phyloP scores from a whole-genome alignment of 1,140 invertebrate genomes.

The Drosophila pachea region DNA sequence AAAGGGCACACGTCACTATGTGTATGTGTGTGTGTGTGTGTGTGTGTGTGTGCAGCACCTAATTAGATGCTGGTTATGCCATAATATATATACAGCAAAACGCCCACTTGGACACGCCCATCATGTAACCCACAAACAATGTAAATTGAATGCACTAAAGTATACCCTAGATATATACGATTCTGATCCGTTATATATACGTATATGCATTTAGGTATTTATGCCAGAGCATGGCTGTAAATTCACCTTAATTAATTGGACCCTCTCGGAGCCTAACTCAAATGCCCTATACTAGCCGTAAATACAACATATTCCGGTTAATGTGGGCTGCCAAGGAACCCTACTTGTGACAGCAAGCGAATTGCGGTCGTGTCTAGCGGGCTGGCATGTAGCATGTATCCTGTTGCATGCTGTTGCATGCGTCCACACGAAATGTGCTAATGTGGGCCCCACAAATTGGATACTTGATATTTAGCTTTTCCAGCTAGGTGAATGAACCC shows the following conservation, averaged over 20 bases:
- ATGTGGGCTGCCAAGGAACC: slow-evolving; percentile 21
- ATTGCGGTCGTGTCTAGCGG: slow-evolving; percentile 23
- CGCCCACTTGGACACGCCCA: slow-evolving; percentile 64
- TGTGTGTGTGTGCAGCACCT: slow-evolving; percentile 22
- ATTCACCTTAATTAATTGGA: too few relatives aligned
- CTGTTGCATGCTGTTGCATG: slow-evolving; percentile 15
- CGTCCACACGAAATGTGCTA: not conserved
- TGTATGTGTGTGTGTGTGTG: not conserved
- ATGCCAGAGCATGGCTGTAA: too few relatives aligned
- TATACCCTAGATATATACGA: too few relatives aligned
- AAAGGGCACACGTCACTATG: too few relatives aligned
- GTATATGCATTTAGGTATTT: too few relatives aligned
- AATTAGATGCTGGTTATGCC: slow-evolving; percentile 47
- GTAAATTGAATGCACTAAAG: slow-evolving; percentile 20
- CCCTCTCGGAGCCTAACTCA: not conserved
- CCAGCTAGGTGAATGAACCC: slow-evolving; percentile 61
- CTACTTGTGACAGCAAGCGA: slow-evolving; percentile 39
- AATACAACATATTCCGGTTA: slow-evolving; percentile 8
- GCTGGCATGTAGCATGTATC: slow-evolving; percentile 19
- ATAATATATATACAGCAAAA: slow-evolving; percentile 9
- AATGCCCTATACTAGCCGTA: not conserved
- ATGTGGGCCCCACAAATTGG: slow-evolving; percentile 67
- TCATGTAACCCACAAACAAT: slow-evolving; percentile 14
- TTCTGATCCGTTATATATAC: too few relatives aligned
- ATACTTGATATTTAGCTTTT: slow-evolving; percentile 70